Base-by-base conservation (phyloP, 2,888 invertebrate genomes). In the Cacoxenus indagator region DNA sequence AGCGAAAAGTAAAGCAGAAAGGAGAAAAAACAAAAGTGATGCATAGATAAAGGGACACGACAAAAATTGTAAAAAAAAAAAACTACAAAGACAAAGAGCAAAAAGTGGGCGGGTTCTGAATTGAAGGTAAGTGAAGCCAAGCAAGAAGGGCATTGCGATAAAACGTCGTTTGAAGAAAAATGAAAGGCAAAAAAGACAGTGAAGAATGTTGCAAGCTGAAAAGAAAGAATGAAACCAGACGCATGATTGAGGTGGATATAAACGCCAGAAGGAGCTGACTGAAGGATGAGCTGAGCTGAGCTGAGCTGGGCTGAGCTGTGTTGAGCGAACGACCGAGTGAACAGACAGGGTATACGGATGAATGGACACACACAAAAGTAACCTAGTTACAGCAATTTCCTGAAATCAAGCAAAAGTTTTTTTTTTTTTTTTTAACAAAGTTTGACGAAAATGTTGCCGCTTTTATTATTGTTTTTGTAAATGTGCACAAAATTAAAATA, bases 381-480 rank as follows among this genome's bases (percentile, higher is more conserved):
- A 68, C 54, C 65, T 59, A 64, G 64, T 68, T 65, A 68, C 68
- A 37, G 24, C 48, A 65, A 65, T 64, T 68, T 65, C 27, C 57
- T 14, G 65, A 54, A 55, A 55, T 65, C 26, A 51, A 29, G 17
- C 19, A 37, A 54, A 29, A 57, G 27, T 55, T 55, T 55, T n/a
- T n/a, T n/a, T n/a, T n/a, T n/a, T n/a, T n/a, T n/a, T n/a, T n/a
- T n/a, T 24, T 26, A 14, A 14, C 55, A 55, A 55, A 26, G 27
- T 37, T 37, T 37, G 37, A 37, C 37, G 37, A 37, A 37, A 48
- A 9, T 6, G 48, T 48, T 48, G 48, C 3, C 9, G 14, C 37
- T 37, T 37, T 37, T 4, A 11, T 37, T 37, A 2, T 37, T 4
- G 8, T 37, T 37, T 37, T 37, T 8, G 37, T 11, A 59, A 4